phyloP scores from a whole-genome alignment of 2,113 vertebrate genomes.

The Tragelaphus buxtoni region DNA sequence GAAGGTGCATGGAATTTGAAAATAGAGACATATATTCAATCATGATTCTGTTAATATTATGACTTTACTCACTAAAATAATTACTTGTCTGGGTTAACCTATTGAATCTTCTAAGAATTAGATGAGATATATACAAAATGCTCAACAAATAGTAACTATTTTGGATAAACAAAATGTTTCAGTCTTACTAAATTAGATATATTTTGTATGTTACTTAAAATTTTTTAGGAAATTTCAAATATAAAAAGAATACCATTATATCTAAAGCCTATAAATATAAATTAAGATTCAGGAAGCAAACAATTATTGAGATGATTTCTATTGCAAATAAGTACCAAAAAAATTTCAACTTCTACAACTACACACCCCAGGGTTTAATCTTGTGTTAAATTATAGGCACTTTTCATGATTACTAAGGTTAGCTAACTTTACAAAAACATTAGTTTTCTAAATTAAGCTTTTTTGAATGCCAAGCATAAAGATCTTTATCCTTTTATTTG shows the following conservation, averaged over 20 bases:
- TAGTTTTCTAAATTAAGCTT: neutral
- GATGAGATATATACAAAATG: neutral
- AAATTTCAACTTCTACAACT: neutral
- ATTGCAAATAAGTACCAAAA: neutral
- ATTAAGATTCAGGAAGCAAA: conserved; percentile 9
- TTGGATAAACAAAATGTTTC: neutral
- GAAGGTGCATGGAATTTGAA: neutral
- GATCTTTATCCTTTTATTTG: neutral
- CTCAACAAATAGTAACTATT: neutral
- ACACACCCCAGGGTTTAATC: neutral
- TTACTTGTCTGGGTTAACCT: neutral
- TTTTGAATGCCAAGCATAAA: neutral
- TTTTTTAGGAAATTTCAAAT: neutral
- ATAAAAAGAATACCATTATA: neutral
- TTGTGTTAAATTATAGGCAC: neutral
- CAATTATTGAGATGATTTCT: neutral
- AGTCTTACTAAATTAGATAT: neutral
- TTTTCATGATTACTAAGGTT: neutral
- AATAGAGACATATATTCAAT: neutral
- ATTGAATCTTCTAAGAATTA: conserved; percentile 13
- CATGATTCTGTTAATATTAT: neutral
- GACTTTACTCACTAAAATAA: neutral
- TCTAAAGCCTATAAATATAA: neutral
- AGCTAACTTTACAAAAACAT: neutral
- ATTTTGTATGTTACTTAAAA: neutral